These are phyloP conservation scores for Drosophila kikkawai DNA, from an alignment of 1,140 invertebrate genomes.

Conservation along the genomic window DNA sequence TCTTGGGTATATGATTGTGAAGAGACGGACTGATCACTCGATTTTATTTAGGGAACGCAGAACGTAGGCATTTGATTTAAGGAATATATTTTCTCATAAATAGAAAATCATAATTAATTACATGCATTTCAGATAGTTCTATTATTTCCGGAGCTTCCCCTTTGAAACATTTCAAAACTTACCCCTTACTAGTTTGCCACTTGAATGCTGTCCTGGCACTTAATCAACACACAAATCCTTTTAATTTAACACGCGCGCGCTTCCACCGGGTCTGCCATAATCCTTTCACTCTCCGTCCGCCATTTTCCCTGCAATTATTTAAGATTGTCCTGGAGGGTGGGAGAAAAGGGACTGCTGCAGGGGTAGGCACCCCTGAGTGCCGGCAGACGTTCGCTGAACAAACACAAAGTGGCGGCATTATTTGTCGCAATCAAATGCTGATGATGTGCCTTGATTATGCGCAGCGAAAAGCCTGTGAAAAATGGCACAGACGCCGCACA, in stretches of 20 bases:
- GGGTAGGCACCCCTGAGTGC: conserved; percentile 46
- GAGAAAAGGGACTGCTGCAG: neutral
- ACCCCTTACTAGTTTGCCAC: conserved; percentile 12
- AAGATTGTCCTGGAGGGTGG: neutral
- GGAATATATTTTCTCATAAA: neutral
- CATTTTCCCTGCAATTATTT: conserved; percentile 47
- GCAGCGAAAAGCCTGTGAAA: conserved; percentile 66
- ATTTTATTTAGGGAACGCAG: neutral
- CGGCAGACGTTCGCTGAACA: conserved; percentile 40
- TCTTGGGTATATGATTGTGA: neutral
- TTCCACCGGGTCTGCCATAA: conserved; percentile 37
- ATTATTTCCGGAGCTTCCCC: neutral
- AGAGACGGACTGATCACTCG: neutral
- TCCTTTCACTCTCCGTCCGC: conserved; percentile 40
- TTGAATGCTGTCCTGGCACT: conserved; percentile 51
- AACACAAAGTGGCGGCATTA: conserved; percentile 84
- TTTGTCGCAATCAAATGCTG: conserved; percentile 84
- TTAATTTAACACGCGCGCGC: conserved; percentile 72
- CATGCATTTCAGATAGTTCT: neutral
- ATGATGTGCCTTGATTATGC: conserved; percentile 82
- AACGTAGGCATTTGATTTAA: neutral
- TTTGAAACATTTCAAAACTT: neutral
- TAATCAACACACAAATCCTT: conserved; percentile 82
- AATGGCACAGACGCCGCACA: conserved; percentile 53
- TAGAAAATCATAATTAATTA: neutral